phyloP scores from a whole-genome alignment of 23 tunicate genomes.

The Styela plicata region DNA sequence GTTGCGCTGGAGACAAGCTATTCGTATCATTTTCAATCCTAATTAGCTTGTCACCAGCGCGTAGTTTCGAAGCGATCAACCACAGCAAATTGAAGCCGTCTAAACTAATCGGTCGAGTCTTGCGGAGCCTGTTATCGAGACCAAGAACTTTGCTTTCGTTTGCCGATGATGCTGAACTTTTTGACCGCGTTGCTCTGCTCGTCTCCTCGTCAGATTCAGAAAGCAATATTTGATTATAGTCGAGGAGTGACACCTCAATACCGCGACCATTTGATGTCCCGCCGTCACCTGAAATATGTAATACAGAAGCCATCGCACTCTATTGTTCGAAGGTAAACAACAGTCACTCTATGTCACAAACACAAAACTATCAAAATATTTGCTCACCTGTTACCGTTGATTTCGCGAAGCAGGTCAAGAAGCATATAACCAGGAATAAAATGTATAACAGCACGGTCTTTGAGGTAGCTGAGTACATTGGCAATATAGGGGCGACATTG shows the following conservation, averaged over 20 bases:
- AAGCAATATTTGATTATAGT: background rate
- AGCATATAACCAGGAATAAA: background rate
- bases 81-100: conserved; percentile 85
- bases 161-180: background rate
- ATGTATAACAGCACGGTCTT: background rate
- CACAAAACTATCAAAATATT: background rate
- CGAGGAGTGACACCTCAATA: conserved; percentile 11
- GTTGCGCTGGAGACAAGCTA: background rate
- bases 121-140: background rate
- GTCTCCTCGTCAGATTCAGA: background rate
- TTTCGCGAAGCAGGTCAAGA: background rate
- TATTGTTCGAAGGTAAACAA: background rate
- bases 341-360: background rate
- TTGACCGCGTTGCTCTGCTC: background rate
- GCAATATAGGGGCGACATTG: conserved; percentile 9
- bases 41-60: background rate
- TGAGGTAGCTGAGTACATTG: conserved; percentile 9
- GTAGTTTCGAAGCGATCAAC: conserved; percentile 70
- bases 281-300: background rate
- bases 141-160: conserved; percentile 3
- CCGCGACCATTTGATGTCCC: background rate
- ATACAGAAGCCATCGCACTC: background rate
- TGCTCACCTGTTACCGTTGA: conserved; percentile 9
- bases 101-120: background rate
- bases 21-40: background rate